Conservation (phyloP, 2,797 vertebrate genomes). For the Tympanoctomys barrerae region DNA sequence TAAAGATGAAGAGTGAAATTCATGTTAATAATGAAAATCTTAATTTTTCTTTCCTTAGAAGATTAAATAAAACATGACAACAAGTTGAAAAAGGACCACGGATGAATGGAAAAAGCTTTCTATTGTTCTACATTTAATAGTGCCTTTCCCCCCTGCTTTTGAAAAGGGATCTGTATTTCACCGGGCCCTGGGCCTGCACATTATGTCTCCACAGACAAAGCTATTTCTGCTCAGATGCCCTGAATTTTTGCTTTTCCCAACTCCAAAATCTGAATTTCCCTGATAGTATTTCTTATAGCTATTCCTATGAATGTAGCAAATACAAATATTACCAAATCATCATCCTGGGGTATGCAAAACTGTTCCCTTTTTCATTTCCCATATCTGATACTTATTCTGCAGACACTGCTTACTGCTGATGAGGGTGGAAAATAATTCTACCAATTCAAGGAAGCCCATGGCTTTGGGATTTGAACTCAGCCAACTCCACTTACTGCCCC, state of each 20-base stretch:
- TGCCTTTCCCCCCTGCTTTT: not conserved
- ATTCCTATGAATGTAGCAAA: not conserved
- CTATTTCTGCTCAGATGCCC: not conserved
- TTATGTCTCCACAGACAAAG: not conserved
- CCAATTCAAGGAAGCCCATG: not conserved
- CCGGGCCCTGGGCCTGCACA: not conserved
- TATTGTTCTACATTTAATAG: not conserved
- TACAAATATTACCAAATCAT: not conserved
- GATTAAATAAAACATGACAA: not conserved
- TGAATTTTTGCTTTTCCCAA: constrained; percentile 48
- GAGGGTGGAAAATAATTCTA: not conserved
- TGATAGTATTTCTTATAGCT: not conserved
- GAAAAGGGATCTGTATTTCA: not conserved
- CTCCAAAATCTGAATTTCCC: constrained; percentile 17
- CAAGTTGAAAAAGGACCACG: not conserved
- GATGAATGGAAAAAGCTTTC: not conserved
- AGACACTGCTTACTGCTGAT: not conserved
- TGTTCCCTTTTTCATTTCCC: not conserved
- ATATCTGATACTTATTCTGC: not conserved
- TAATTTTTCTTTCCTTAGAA: constrained; percentile 42
- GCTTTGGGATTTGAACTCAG: not conserved
- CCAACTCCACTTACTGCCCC: not conserved
- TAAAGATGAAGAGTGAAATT: constrained; percentile 33
- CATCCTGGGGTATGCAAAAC: not conserved
- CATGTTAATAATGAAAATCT: constrained; percentile 32